A percentile compares a stretch with the other conserved stretches of the same genome.
These are phyloP conservation scores for Myotis yumanensis DNA, from an alignment of 2,113 vertebrate species.

Conservation along the genomic window DNA sequence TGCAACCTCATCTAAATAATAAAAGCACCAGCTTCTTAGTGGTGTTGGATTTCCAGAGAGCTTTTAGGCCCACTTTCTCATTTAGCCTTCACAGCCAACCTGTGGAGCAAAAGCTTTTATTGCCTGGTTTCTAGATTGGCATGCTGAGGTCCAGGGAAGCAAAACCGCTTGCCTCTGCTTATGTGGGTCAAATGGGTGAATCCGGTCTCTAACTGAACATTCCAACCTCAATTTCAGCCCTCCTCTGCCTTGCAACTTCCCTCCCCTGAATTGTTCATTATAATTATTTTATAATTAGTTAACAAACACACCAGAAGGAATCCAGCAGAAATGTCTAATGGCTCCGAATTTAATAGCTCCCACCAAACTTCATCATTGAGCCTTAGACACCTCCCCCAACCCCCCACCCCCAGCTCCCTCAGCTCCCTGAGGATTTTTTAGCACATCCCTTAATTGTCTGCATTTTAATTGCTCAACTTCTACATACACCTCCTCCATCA, in stretches of 20 bases:
- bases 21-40: not conserved
- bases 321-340: not conserved
- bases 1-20: not conserved
- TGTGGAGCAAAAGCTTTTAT: not conserved
- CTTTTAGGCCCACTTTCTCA: not conserved
- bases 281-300: not conserved
- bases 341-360: not conserved
- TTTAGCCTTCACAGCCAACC: not conserved
- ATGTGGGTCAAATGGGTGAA: fast-evolving
- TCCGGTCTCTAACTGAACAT: not conserved
- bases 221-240: not conserved
- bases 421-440: not conserved
- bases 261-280: not conserved
- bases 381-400: fast-evolving
- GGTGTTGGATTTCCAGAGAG: not conserved
- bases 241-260: not conserved
- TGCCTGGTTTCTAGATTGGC: not conserved
- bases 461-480: not conserved
- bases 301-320: not conserved
- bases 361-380: not conserved
- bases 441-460: not conserved
- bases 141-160: too few species aligned
- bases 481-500: not conserved
- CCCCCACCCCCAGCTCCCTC: not conserved
- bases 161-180: not conserved